A percentile compares a stretch with the other conserved stretches of the same genome.
These are phyloP conservation scores for Etheostoma cragini DNA, from an alignment of 2,113 vertebrate species.

Conservation along the genomic window DNA sequence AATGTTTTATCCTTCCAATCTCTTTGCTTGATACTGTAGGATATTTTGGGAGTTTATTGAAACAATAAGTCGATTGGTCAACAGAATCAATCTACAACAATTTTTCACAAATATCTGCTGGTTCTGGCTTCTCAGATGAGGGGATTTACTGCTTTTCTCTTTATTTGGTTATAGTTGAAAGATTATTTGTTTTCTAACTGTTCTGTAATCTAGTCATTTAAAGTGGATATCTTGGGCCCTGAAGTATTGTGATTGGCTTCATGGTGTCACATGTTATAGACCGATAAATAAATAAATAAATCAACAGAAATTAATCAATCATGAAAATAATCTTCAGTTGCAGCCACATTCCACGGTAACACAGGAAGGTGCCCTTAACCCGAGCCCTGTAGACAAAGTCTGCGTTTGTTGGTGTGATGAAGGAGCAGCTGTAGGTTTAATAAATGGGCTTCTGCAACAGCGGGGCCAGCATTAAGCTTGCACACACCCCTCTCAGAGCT, in stretches of 20 bases:
- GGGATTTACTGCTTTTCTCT: not conserved
- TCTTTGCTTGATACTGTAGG: not conserved
- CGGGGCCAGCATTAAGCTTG: slow-evolving; percentile 45
- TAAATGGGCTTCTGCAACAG: slow-evolving; percentile 75
- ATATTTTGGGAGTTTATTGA: not conserved
- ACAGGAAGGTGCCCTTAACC: slow-evolving; percentile 25
- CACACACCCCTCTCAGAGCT: slow-evolving; percentile 70
- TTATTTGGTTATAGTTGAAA: not conserved
- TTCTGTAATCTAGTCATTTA: not conserved
- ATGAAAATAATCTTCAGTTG: not conserved
- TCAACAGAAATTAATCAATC: not conserved
- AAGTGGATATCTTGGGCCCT: not conserved
- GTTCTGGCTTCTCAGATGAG: not conserved
- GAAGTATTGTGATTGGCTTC: not conserved
- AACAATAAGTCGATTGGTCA: not conserved
- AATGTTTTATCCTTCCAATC: not conserved
- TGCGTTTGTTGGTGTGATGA: slow-evolving; percentile 54
- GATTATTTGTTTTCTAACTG: not conserved
- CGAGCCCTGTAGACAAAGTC: slow-evolving; percentile 9
- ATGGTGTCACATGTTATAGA: slow-evolving; percentile 4
- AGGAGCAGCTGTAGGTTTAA: slow-evolving; percentile 70
- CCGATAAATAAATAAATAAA: not conserved
- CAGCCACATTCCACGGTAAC: slow-evolving; percentile 6
- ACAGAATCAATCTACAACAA: not conserved
- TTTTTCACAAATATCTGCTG: not conserved